Base-by-base conservation (phyloP, 2,113 vertebrate species). In the Crotalus viridis region DNA sequence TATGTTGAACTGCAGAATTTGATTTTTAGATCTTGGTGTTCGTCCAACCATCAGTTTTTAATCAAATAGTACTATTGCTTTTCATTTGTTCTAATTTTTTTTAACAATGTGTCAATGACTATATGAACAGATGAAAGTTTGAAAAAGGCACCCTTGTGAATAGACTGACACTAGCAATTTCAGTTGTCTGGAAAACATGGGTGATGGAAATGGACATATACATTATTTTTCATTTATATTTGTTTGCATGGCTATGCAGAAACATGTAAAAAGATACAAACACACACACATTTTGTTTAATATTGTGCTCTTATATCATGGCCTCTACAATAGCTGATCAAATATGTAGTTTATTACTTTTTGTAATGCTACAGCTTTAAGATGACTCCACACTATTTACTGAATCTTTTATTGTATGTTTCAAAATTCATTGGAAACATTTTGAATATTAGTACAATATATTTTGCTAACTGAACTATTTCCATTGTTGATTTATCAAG, bases 401-500 rank as follows among this genome's bases (percentile, higher is more conserved):
- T 13, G 51, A 54, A 43, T n/a, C 33, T 90, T 5, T 89, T 21
- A 92, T 81, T 55, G 15, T 0, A 3, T 91, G 0, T 93, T n/a
- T 92, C 0, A 51, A 86, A 95, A 95, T 93, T 81, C 59, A 10
- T 74, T 89, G 48, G 1, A 15, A 55, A 24, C 64, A 52, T 90
- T 17, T 19, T 89, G 24, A 89, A 6, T 93, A 4, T n/a, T 93
- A 91, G 94, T 0, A 89, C 24, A 0, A 12, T 91, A 91, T 0
- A 39, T 15, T 93, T 93, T 92, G 90, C 92, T 95, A 88, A 46
- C 39, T n/a, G 92, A 2, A 0, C 0, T 59, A 92, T 92, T 46
- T 22, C 93, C 92, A 91, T 0, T 17, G 39, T 4, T 89, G 93
- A 55, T 17, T 95, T 93, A 59, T 90, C 26, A 81, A 93, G 93